Conservation (phyloP, 2,797 vertebrate genomes). For the Zalophus californianus region DNA sequence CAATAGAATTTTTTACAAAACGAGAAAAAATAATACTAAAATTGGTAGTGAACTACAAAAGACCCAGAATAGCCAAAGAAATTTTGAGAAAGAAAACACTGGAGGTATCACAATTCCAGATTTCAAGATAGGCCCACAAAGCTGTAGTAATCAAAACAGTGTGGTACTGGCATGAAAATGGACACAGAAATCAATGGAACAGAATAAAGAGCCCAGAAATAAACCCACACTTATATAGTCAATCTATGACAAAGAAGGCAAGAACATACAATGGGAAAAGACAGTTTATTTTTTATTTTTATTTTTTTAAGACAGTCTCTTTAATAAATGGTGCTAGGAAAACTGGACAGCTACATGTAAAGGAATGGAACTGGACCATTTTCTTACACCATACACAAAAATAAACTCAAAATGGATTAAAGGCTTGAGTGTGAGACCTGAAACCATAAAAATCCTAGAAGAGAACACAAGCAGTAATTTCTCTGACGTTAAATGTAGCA, state of each 20-base stretch:
- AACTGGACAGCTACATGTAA: neutral
- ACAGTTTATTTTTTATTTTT: too few species aligned
- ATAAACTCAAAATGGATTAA: neutral
- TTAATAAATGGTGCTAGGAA: neutral
- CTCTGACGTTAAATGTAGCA: neutral
- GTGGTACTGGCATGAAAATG: neutral
- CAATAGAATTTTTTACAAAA: neutral
- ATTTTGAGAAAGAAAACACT: neutral
- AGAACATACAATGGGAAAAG: neutral
- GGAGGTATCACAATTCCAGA: neutral
- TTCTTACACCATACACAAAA: neutral
- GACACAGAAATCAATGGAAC: neutral
- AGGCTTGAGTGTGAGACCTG: neutral
- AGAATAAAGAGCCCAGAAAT: neutral
- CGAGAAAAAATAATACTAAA: neutral
- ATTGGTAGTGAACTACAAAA: neutral
- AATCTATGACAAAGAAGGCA: neutral
- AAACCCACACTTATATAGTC: neutral
- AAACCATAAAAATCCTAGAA: neutral
- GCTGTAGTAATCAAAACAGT: neutral
- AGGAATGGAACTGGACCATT: neutral
- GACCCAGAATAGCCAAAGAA: neutral
- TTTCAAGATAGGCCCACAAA: neutral
- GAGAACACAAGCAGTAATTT: neutral
- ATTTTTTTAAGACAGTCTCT: neutral